Evolutionary conservation across 2,113 vertebrate genomes (phyloP).

Genomic region (Corynorhinus townsendii): DNA sequence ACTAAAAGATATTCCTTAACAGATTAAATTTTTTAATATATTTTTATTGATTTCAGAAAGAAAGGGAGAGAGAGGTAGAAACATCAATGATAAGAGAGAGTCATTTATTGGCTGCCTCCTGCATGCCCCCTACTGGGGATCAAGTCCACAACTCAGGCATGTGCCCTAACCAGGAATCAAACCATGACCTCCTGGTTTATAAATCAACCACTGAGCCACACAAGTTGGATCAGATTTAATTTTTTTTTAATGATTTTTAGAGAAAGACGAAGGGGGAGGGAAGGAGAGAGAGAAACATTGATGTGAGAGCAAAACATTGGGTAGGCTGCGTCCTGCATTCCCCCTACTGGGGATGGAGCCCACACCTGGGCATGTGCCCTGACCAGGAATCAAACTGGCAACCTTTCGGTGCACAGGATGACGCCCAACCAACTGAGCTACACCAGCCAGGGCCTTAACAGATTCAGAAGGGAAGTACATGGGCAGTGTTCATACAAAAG

Average conservation of each 20-base stretch:
- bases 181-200: not conserved
- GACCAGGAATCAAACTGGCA: too few species aligned
- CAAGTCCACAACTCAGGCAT: not conserved
- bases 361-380: too few species aligned
- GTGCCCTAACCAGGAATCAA: not conserved
- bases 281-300: too few species aligned
- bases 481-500: not conserved
- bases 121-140: not conserved
- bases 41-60: not conserved
- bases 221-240: too few species aligned
- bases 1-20: not conserved
- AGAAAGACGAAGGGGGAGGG: too few species aligned
- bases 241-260: too few species aligned
- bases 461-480: not conserved
- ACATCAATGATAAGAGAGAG: not conserved
- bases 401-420: too few species aligned
- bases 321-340: too few species aligned
- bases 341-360: too few species aligned
- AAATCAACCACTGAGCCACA: too few species aligned
- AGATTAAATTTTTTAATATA: not conserved
- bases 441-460: not conserved
- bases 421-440: not conserved
- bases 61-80: not conserved
- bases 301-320: too few species aligned
- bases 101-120: not conserved